Evolutionary conservation across 2,888 invertebrate genomes (phyloP).

Genomic region (Zygothrica quintamaculata): DNA sequence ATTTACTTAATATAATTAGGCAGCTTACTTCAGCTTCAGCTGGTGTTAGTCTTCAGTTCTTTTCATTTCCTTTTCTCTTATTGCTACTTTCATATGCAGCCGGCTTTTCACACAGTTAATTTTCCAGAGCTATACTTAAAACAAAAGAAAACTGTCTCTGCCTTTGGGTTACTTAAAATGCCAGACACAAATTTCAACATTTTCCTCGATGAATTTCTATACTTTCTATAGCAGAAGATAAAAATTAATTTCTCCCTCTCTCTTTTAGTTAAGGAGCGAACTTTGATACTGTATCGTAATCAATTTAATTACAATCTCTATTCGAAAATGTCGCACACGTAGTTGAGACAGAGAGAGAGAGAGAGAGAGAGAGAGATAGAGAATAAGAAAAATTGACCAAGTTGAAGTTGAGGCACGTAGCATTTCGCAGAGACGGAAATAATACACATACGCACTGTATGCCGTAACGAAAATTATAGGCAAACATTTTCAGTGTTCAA

Average conservation of each 20-base stretch:
- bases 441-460: conserved; percentile 75
- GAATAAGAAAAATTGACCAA: conserved; percentile 46
- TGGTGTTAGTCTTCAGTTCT: conserved; percentile 4
- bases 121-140: conserved; percentile 2
- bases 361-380: no score
- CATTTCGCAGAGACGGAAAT: conserved; percentile 57
- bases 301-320: conserved; percentile 75
- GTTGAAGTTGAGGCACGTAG: conserved; percentile 63
- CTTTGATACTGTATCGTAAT: conserved; percentile 49
- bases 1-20: no score
- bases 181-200: conserved; percentile 55
- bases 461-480: conserved; percentile 50
- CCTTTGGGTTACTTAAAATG: conserved; percentile 59
- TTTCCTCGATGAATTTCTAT: no score
- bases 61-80: background rate
- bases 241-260: conserved; percentile 74
- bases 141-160: conserved; percentile 5
- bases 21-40: background rate
- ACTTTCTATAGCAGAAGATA: background rate
- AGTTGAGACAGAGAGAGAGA: conserved; percentile 20
- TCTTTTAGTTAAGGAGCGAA: conserved; percentile 17
- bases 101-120: conserved; percentile 22
- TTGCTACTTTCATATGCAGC: conserved; percentile 12
- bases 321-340: conserved; percentile 78
- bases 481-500: conserved; percentile 57